Conservation (phyloP, 2,888 invertebrate species). For the Chloroclysta siterata region DNA sequence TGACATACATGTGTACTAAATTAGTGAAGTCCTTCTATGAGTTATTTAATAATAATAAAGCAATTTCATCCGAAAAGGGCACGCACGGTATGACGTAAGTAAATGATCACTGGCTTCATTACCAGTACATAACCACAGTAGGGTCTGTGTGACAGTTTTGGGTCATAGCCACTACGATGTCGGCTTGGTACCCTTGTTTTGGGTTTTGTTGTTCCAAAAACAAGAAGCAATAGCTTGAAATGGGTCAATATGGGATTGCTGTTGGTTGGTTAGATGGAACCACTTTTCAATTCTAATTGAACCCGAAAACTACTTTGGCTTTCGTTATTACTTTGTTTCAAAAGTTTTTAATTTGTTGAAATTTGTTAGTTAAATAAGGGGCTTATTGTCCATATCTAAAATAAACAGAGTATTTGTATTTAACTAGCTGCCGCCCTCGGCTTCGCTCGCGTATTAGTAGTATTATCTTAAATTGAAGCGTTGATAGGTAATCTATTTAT, state of each 20-base stretch:
- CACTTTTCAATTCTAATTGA: slow-evolving; percentile 21
- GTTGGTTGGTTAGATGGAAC: not conserved
- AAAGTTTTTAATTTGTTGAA: slow-evolving; percentile 15
- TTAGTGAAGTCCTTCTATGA: too few species aligned
- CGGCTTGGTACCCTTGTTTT: slow-evolving; percentile 26
- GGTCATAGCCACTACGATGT: slow-evolving; percentile 28
- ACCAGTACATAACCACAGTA: slow-evolving; percentile 6
- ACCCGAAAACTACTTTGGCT: slow-evolving; percentile 12
- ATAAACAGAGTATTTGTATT: too few species aligned
- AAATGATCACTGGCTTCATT: slow-evolving; percentile 1
- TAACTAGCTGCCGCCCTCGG: too few species aligned
- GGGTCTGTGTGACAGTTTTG: slow-evolving; percentile 38
- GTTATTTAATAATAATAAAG: too few species aligned
- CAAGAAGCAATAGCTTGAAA: slow-evolving; percentile 23
- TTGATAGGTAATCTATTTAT: not conserved
- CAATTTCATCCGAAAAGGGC: too few species aligned
- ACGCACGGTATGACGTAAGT: slow-evolving; percentile 1
- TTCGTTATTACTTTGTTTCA: slow-evolving; percentile 5
- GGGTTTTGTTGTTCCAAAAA: slow-evolving; percentile 28
- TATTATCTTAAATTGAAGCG: too few species aligned
- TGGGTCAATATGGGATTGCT: slow-evolving; percentile 24
- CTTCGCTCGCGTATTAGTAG: too few species aligned
- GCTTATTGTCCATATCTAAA: not conserved
- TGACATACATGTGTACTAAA: too few species aligned
- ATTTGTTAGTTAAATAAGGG: not conserved